Evolutionary conservation across 2,113 vertebrate genomes (phyloP).

Genomic region (Nerophis lumbriciformis): DNA sequence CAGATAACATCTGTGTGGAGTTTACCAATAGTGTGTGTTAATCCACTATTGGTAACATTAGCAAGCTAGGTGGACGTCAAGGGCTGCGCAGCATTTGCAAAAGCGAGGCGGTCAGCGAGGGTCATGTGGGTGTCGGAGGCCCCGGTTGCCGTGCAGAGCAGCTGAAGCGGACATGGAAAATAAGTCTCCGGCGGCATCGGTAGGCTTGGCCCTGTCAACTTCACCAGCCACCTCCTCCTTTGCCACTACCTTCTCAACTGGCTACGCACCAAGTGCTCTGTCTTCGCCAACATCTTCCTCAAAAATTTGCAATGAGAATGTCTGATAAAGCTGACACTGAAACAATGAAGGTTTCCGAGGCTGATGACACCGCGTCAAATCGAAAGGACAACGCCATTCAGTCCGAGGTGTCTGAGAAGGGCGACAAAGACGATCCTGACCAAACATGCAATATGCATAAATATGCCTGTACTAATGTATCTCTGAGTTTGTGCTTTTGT

Average conservation of each 20-base stretch:
- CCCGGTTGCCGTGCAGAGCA: conserved; percentile 69
- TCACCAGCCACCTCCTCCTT: conserved; percentile 50
- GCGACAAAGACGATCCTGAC: conserved; percentile 76
- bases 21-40: too few species aligned
- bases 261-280: conserved; percentile 56
- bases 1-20: too few species aligned
- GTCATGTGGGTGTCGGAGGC: conserved; percentile 79
- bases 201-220: conserved; percentile 54
- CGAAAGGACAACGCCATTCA: conserved; percentile 74
- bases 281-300: conserved; percentile 49
- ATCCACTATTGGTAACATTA: too few species aligned
- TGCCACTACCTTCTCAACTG: conserved; percentile 42
- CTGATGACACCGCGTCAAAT: conserved; percentile 71
- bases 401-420: conserved; percentile 75
- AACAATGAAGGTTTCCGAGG: conserved; percentile 84
- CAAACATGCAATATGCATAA: too few species aligned
- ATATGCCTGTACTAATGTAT: too few species aligned
- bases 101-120: conserved; percentile 79
- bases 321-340: conserved; percentile 86
- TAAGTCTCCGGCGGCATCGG: conserved; percentile 50
- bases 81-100: too few species aligned
- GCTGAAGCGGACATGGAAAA: conserved; percentile 91
- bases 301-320: conserved; percentile 97
- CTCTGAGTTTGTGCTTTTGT: too few species aligned
- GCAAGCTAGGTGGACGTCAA: too few species aligned